A percentile compares a stretch with the other conserved stretches of the same genome.
Evolutionary conservation across 2,113 vertebrate species (phyloP).

Genomic region (Nothobranchius kuhntae): DNA sequence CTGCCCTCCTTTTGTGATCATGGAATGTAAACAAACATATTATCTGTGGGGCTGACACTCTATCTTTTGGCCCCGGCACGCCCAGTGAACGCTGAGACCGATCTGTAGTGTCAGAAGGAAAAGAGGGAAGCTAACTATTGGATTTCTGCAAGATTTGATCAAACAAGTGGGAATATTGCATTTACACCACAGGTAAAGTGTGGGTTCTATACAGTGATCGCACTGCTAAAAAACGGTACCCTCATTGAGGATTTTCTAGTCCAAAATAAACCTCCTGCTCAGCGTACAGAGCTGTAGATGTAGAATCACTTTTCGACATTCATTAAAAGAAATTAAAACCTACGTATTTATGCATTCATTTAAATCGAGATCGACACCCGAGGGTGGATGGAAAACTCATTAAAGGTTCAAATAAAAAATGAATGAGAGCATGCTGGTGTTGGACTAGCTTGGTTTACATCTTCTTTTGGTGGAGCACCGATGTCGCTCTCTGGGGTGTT

Average conservation of each 20-base stretch:
- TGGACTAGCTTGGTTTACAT: constrained; percentile 77
- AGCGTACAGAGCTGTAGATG: neutral
- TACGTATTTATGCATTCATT: constrained; percentile 31
- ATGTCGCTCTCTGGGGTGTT: constrained; percentile 24
- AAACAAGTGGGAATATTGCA: constrained; percentile 1
- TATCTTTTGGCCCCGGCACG: constrained; percentile 44
- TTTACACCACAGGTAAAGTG: neutral
- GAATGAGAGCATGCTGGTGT: constrained; percentile 67
- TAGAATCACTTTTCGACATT: constrained; percentile 9
- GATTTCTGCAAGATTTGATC: constrained; percentile 30
- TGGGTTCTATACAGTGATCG: constrained; percentile 3
- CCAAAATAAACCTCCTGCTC: neutral
- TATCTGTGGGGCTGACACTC: constrained; percentile 67
- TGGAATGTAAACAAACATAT: constrained; percentile 78
- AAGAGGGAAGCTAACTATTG: constrained; percentile 46
- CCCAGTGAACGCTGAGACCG: constrained; percentile 66
- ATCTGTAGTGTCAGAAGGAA: constrained; percentile 48
- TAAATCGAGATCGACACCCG: constrained; percentile 64
- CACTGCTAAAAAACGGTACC: constrained; percentile 16
- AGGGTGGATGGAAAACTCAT: constrained; percentile 81
- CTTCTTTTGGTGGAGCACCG: constrained; percentile 51
- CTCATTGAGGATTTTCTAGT: neutral
- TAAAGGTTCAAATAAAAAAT: constrained; percentile 79
- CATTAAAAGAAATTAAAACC: constrained; percentile 58
- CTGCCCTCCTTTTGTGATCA: constrained; percentile 72